Base-by-base conservation (phyloP, 2,113 vertebrate species). In the Boulengerochromis microlepis region DNA sequence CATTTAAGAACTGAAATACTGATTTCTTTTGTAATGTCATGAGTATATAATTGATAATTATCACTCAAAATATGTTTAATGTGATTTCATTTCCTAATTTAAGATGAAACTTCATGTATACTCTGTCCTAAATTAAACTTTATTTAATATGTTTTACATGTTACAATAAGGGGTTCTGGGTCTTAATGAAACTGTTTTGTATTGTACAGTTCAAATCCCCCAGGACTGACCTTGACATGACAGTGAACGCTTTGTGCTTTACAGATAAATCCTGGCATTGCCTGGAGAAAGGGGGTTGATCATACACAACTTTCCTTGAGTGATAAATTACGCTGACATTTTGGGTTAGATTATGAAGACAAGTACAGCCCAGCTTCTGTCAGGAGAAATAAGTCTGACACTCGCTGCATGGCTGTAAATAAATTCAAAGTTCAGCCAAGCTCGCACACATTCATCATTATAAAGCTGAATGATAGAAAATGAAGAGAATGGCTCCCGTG, bases 241-340 rank as follows among this genome's bases (percentile, higher is more conserved):
- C 86, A 90, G 81, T 71, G 86, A 86, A 50, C 3, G 61, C 81
- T 64, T 80, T 66, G 83, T 53, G 81, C 69, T 84, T 80, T 4
- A 74, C 69, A 85, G 89, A 94, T 91, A 86, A 92, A 78, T 64
- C 81, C 82, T 69, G 83, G 69, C 83, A 50, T 84, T 88, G 87
- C 71, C 83, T 47, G 31, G 78, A 83, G 87, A 88, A 47, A 8
- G 35, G 47, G 81, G 80, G 89, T 38, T 35, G 88, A 81, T 69
- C 90, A 82, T 80, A 92, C 86, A 71, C 42, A 69, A 57, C 88
- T 88, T 87, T 92, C 38, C 82, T 64, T 31, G 71, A 81, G 85
- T 86, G 93, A 93, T 93, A 82, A 92, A 93, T 86, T 76, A 87
- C 85, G 6, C 87, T 84, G 91, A 91, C 88, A 86, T 88, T 88